These are phyloP conservation scores for Tyrophagus putrescentiae DNA, from an alignment of 1,140 invertebrate species.

Conservation along the genomic window DNA sequence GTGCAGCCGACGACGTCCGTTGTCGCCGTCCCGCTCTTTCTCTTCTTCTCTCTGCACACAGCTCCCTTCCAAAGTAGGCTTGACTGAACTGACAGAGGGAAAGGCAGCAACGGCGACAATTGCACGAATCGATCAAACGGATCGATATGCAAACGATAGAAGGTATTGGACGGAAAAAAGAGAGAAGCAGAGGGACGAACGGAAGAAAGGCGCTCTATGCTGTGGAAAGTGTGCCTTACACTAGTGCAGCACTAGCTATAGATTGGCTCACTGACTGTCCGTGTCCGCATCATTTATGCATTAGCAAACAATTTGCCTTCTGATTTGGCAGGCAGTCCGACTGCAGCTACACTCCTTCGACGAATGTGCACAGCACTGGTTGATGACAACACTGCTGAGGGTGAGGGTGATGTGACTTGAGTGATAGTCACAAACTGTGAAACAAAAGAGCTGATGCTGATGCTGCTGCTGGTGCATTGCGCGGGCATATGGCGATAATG, in stretches of 20 bases:
- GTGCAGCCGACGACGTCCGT: no score
- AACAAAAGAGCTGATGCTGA: neutral
- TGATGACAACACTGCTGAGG: neutral
- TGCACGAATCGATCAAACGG: constrained; percentile 12
- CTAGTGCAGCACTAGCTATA: neutral
- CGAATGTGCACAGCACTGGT: neutral
- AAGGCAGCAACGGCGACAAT: neutral
- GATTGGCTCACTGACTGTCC: neutral
- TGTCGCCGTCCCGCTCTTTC: no score
- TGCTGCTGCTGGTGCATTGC: no score
- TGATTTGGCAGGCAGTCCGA: neutral
- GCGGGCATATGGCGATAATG: constrained; percentile 12
- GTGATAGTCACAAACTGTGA: neutral
- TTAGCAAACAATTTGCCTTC: constrained; percentile 10
- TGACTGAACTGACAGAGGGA: neutral
- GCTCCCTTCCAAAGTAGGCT: no score
- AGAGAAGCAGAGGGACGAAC: no score
- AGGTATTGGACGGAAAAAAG: no score
- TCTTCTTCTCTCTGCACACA: no score
- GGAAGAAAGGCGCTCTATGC: neutral
- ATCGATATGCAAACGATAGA: constrained; percentile 14
- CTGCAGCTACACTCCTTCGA: neutral
- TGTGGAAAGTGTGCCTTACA: neutral
- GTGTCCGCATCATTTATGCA: constrained; percentile 14
- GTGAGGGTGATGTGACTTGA: neutral